phyloP scores from a whole-genome alignment of 2,797 vertebrate species.

The Eidolon dupreanum region DNA sequence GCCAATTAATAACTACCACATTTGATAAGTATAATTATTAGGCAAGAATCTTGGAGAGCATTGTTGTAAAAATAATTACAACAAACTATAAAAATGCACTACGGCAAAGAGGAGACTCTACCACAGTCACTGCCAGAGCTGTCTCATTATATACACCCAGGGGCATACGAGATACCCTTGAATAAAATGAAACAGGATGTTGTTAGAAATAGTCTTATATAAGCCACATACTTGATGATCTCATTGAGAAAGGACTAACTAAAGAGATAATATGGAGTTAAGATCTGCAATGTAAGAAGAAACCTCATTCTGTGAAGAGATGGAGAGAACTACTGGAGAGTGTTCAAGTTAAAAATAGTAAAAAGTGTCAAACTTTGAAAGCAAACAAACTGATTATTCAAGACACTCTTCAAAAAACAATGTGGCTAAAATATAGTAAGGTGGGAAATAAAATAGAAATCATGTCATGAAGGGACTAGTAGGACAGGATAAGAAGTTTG shows the following conservation, averaged over 20 bases:
- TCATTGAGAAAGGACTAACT: neutral
- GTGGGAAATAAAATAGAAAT: neutral
- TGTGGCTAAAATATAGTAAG: neutral
- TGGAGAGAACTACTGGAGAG: neutral
- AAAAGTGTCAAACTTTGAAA: neutral
- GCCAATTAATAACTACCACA: neutral
- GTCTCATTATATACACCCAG: neutral
- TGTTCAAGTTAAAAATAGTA: neutral
- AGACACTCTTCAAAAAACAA: neutral
- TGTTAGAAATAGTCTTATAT: neutral
- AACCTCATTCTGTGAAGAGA: neutral
- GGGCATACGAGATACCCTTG: neutral
- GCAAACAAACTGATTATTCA: neutral
- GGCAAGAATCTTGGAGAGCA: neutral
- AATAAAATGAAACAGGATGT: neutral
- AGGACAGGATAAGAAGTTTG: neutral
- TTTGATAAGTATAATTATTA: neutral
- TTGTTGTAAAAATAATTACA: neutral
- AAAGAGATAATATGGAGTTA: neutral
- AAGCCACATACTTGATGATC: neutral
- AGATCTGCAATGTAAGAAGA: neutral
- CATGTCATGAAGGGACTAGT: neutral
- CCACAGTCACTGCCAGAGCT: neutral
- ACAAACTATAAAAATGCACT: neutral
- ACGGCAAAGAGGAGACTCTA: neutral